A percentile compares a stretch with the other conserved stretches of the same genome.
Evolutionary conservation across 2,888 invertebrate genomes (phyloP).

Genomic region (Anodontia alba): DNA sequence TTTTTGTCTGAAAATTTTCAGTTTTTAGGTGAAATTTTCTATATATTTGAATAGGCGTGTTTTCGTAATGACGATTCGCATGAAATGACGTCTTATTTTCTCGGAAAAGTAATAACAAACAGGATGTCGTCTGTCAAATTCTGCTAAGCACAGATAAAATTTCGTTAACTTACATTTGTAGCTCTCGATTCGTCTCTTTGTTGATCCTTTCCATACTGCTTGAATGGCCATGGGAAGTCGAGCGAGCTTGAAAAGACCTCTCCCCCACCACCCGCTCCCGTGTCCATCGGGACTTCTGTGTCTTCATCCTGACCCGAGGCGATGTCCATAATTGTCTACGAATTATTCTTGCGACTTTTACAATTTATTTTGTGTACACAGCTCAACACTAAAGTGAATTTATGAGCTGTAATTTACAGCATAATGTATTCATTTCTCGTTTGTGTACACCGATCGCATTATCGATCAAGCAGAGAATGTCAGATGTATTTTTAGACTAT

Average conservation of each 20-base stretch:
- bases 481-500: conserved; percentile 3
- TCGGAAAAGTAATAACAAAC: too few species aligned
- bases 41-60: too few species aligned
- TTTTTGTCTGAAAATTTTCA: too few species aligned
- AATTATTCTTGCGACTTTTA: neutral
- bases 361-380: neutral
- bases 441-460: neutral
- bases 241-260: neutral
- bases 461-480: conserved; percentile 3
- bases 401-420: neutral
- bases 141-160: too few species aligned
- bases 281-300: neutral
- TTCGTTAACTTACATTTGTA: neutral
- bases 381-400: neutral
- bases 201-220: neutral
- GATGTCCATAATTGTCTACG: neutral
- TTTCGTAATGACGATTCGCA: too few species aligned
- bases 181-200: neutral
- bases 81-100: too few species aligned
- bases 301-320: neutral
- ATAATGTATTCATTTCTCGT: neutral
- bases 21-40: too few species aligned
- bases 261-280: neutral
- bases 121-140: too few species aligned
- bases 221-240: neutral